These are phyloP conservation scores for Prosapia bicincta DNA, from an alignment of 2,888 invertebrate species.

Conservation along the genomic window DNA sequence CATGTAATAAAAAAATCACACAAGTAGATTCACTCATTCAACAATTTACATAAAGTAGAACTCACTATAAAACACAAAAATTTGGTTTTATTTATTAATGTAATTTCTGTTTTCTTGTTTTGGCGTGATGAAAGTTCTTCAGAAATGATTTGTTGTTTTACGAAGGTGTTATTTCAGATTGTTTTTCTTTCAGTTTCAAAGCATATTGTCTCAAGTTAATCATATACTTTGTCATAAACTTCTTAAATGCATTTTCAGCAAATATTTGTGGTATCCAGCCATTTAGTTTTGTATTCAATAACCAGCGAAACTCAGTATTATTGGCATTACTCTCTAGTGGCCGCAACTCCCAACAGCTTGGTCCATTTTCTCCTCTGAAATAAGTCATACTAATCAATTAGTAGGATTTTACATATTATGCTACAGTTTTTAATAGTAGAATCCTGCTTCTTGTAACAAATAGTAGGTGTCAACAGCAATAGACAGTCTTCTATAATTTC, in stretches of 20 bases:
- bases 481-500: too few relatives aligned
- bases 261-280: slow-evolving; percentile 16
- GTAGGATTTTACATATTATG: too few relatives aligned
- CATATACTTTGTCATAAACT: slow-evolving; percentile 23
- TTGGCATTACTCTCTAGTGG: slow-evolving; percentile 9
- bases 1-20: too few relatives aligned
- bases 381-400: too few relatives aligned
- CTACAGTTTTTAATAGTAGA: background rate
- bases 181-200: background rate
- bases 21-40: too few relatives aligned
- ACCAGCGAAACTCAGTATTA: slow-evolving; percentile 17
- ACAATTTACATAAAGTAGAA: too few relatives aligned
- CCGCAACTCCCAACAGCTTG: slow-evolving; percentile 16
- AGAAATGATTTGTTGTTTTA: too few relatives aligned
- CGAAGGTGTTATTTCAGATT: background rate
- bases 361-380: slow-evolving; percentile 16
- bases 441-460: background rate
- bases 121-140: too few relatives aligned
- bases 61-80: too few relatives aligned
- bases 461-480: too few relatives aligned
- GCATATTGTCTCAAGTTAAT: slow-evolving; percentile 5
- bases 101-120: too few relatives aligned
- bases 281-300: slow-evolving; percentile 15
- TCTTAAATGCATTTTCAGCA: slow-evolving; percentile 18
- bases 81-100: too few relatives aligned